Evolutionary conservation across 2,888 invertebrate genomes (phyloP).

Genomic region (Pachymerium ferrugineum): DNA sequence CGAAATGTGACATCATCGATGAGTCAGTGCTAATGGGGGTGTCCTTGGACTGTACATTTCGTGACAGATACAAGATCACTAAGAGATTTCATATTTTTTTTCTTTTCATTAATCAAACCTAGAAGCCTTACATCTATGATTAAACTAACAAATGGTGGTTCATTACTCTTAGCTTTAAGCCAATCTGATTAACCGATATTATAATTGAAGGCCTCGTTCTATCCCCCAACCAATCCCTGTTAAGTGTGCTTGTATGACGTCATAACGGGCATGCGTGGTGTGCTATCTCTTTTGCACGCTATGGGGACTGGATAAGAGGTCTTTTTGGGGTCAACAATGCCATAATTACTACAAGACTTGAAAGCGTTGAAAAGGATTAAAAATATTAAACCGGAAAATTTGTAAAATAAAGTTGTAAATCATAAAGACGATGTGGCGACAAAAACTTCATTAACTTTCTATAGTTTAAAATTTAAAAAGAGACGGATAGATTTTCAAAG

Average conservation of each 20-base stretch:
- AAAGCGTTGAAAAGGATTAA: not conserved
- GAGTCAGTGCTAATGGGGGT: not conserved
- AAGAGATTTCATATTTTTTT: not conserved
- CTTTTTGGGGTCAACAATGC: not conserved
- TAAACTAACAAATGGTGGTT: slow-evolving; percentile 13
- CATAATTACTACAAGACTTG: not conserved
- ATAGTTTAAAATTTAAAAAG: too few relatives aligned
- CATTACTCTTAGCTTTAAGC: not conserved
- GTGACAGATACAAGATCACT: not conserved
- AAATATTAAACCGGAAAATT: not conserved
- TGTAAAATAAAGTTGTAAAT: not conserved
- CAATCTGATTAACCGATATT: not conserved
- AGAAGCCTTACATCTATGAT: too few relatives aligned
- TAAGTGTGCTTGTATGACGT: not conserved
- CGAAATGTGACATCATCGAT: slow-evolving; percentile 16
- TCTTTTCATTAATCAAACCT: not conserved
- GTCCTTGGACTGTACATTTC: not conserved
- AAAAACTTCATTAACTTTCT: too few relatives aligned
- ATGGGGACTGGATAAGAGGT: not conserved
- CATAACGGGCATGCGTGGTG: not conserved
- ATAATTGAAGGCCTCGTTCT: not conserved
- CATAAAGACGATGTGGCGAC: too few relatives aligned
- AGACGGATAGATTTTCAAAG: too few relatives aligned
- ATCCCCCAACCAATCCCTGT: not conserved
- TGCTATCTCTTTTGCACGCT: not conserved